Conservation (phyloP, 2,888 invertebrate genomes). For the Chrysolina oricalcia region DNA sequence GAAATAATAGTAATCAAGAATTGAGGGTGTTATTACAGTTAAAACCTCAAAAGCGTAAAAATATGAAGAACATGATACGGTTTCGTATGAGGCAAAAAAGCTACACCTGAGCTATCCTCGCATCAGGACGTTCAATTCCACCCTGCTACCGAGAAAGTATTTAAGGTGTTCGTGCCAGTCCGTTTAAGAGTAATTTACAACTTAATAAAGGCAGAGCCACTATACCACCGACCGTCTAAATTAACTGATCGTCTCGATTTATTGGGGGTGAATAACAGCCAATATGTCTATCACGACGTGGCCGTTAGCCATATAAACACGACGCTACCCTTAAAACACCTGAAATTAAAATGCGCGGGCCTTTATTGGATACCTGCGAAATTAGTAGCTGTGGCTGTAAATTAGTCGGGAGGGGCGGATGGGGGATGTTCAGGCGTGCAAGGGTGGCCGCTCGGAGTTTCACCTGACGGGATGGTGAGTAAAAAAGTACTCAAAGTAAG, state of each 20-base stretch:
- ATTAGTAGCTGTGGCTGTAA: slow-evolving; percentile 8
- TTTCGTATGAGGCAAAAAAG: no score
- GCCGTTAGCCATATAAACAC: slow-evolving; percentile 55
- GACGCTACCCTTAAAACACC: slow-evolving; percentile 52
- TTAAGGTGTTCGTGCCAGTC: not conserved
- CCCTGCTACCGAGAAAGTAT: not conserved
- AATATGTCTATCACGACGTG: slow-evolving; percentile 69
- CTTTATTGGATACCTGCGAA: slow-evolving; percentile 58
- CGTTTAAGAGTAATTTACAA: slow-evolving; percentile 50
- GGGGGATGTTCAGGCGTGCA: not conserved
- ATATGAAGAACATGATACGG: no score
- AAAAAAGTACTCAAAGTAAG: no score
- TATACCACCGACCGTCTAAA: slow-evolving; percentile 62
- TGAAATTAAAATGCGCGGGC: slow-evolving; percentile 57
- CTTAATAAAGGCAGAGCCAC: slow-evolving; percentile 54
- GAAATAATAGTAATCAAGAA: no score
- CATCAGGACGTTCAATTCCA: not conserved
- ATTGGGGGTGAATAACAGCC: slow-evolving; percentile 70
- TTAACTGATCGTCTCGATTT: slow-evolving; percentile 71
- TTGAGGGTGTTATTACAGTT: no score
- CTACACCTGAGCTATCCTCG: not conserved
- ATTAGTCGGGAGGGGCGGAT: not conserved
- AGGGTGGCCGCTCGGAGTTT: not conserved
- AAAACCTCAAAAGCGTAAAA: no score
- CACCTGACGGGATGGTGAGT: no score